Base-by-base conservation (phyloP, 2,113 vertebrate species). In the Sciurus niger region DNA sequence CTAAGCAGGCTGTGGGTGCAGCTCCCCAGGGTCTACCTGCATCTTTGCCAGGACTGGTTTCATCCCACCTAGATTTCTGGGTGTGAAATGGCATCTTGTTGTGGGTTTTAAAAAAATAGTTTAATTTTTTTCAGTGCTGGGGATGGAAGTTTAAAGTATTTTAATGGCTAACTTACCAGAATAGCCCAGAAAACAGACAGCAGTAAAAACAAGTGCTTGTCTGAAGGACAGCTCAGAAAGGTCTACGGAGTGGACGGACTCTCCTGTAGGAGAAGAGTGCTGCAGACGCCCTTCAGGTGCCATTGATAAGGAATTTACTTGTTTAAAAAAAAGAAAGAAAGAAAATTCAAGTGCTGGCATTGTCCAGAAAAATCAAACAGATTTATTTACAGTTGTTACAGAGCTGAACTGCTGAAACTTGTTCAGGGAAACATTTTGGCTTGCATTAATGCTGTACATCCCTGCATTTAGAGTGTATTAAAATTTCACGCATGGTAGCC, bases 281-380 rank as follows among this genome's bases (percentile, higher is more conserved):
- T 32, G 4, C 37, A 34, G 16, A 43, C 8, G 8, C 25, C 85
- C 53, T 32, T 11, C 11, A 8, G 40, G 3, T 58, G 37, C 30
- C 17, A 60, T 46, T 70, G 46, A 0, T 46, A 13, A 88, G 70
- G 60, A 55, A 13, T 32, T 3, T 12, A 28, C 48, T 85, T 67
- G 40, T 22, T 84, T 28, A 46, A n/a, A 98, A 98, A 98, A 98
- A 98, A 48, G 37, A 37, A 40, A 40, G 4, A 40, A 40, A 40
- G 40, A 48, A 48, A 98, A 98, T 98, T 98, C 98, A 98, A 98
- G 99, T 98, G 98, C 98, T 99, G 98, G 98, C 98, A 98, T 98
- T 98, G 98, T 98, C 98, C 98, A 98, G 98, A 99, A 99, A 98
- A 99, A 97, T 98, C 97, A 98, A 98, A 98, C 97, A 98, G 97